phyloP scores from a whole-genome alignment of 2,888 invertebrate genomes.

The Byasa hedistus region DNA sequence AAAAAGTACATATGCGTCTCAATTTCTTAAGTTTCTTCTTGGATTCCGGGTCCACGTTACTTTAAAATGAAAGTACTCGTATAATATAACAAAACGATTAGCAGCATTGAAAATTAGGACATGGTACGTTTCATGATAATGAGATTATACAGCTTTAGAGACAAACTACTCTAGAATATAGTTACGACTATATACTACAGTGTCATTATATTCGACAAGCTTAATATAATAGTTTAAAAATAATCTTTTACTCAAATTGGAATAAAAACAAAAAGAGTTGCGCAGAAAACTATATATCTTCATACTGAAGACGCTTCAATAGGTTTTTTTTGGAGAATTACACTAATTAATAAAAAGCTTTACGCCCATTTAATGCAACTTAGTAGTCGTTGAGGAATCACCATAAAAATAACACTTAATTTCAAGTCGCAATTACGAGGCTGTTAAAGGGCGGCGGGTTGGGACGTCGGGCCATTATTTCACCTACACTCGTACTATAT shows the following conservation, averaged over 20 bases:
- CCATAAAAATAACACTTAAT: slow-evolving; percentile 80
- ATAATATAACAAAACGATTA: too few species aligned
- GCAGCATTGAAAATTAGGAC: too few species aligned
- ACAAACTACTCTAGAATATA: too few species aligned
- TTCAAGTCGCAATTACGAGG: slow-evolving; percentile 77
- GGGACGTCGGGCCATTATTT: slow-evolving; percentile 66
- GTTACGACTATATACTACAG: too few species aligned
- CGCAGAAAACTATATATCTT: background rate
- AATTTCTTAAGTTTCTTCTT: too few species aligned
- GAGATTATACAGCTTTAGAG: too few species aligned
- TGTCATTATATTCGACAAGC: too few species aligned
- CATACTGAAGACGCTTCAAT: slow-evolving; percentile 7
- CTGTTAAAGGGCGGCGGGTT: slow-evolving; percentile 73
- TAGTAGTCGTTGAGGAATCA: slow-evolving; percentile 78
- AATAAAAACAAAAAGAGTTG: background rate
- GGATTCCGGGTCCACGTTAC: too few species aligned
- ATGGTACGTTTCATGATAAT: too few species aligned
- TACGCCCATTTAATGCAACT: slow-evolving; percentile 77
- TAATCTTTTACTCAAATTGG: background rate
- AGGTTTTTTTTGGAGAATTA: slow-evolving; percentile 42
- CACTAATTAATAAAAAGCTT: slow-evolving; percentile 76
- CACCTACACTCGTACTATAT: slow-evolving; percentile 64
- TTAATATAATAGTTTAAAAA: too few species aligned
- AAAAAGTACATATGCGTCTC: too few species aligned
- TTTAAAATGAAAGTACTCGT: too few species aligned